These are phyloP conservation scores for Aphodius sticticus DNA, from an alignment of 2,888 invertebrate genomes.

Conservation along the genomic window DNA sequence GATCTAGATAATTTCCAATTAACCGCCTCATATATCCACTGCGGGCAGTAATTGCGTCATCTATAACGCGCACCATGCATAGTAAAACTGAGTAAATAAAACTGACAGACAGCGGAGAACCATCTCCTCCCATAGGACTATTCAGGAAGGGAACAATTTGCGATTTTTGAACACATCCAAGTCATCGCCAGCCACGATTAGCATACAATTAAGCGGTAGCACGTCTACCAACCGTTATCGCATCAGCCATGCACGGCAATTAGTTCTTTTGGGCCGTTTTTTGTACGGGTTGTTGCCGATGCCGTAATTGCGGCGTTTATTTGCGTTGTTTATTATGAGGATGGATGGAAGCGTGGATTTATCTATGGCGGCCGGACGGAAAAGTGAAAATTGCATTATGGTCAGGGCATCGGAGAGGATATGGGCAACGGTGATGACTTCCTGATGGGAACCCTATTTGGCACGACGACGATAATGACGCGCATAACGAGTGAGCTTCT, in stretches of 20 bases:
- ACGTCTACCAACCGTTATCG: background rate
- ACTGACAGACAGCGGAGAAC: too few species aligned
- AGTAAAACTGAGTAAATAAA: too few species aligned
- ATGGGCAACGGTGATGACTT: background rate
- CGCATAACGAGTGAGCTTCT: background rate
- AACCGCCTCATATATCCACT: too few species aligned
- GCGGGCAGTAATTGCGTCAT: too few species aligned
- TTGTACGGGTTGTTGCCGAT: background rate
- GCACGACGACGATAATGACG: background rate
- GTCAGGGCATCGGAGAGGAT: background rate
- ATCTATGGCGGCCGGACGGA: background rate
- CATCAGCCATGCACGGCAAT: background rate
- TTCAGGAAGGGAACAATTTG: background rate
- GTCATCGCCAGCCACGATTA: background rate
- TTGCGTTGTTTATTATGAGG: background rate
- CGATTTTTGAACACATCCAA: background rate
- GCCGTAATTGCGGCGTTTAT: background rate
- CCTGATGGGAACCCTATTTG: background rate
- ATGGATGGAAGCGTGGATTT: background rate
- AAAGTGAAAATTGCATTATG: constrained; percentile 4
- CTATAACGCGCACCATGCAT: too few species aligned
- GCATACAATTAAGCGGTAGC: background rate
- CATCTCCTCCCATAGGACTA: background rate
- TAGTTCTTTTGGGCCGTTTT: constrained; percentile 4
- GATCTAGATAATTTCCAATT: too few species aligned